These are phyloP conservation scores for Pentamera pediparva DNA, from an alignment of 53 echinoderm and acorn worm species.

Conservation along the genomic window DNA sequence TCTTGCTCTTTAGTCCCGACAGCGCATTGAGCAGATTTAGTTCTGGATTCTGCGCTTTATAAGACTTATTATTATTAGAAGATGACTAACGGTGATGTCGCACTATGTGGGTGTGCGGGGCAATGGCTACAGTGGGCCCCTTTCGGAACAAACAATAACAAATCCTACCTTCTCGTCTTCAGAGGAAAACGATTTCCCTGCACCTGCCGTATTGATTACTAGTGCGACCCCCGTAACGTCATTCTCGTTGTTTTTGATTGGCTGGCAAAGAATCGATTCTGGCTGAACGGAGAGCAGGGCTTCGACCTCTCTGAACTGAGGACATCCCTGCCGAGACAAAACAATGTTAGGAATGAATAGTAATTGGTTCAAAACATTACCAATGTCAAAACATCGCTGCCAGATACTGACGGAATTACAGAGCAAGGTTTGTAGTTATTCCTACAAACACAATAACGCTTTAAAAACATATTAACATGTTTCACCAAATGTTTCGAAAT, in stretches of 20 bases:
- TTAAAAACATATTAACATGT: too few species aligned
- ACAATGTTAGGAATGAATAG: neutral
- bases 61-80: too few species aligned
- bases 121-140: neutral
- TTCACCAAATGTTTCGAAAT: too few species aligned
- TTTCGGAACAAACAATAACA: neutral
- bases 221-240: conserved; percentile 92
- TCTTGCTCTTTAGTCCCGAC: too few species aligned
- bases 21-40: too few species aligned
- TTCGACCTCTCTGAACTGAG: conserved; percentile 71
- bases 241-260: conserved; percentile 94
- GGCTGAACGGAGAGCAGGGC: conserved; percentile 57
- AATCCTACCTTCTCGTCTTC: conserved; percentile 99
- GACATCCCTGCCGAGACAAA: conserved; percentile 45
- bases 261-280: conserved; percentile 76
- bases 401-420: too few species aligned
- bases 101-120: too few species aligned
- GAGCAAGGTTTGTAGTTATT: too few species aligned
- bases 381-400: neutral
- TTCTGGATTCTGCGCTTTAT: too few species aligned
- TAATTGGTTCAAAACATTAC: neutral
- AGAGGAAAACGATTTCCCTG: conserved; percentile 65
- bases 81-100: too few species aligned
- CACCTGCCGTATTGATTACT: conserved; percentile 73
- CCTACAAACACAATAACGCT: too few species aligned